Conservation (phyloP, 2,888 invertebrate genomes). For the Drosophila robusta region DNA sequence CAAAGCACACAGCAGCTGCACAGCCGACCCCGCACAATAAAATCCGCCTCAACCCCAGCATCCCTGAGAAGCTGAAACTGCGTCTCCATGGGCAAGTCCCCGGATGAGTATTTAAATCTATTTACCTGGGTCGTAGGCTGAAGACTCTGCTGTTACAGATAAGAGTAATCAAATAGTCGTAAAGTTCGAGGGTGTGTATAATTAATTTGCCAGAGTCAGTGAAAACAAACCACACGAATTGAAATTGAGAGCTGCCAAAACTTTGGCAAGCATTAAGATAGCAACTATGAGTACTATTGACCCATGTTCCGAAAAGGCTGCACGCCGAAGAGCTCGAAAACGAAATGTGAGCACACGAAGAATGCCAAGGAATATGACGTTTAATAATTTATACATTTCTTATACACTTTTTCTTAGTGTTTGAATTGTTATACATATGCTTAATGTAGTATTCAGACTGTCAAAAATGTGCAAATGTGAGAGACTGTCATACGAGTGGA, state of each 20-base stretch:
- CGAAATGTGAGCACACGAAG: background rate
- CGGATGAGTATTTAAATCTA: constrained; percentile 64
- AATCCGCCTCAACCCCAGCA: background rate
- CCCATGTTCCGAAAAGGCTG: constrained; percentile 16
- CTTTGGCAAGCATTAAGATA: constrained; percentile 45
- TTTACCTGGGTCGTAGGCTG: constrained; percentile 51
- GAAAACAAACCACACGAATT: constrained; percentile 49
- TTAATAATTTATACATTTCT: too few relatives aligned
- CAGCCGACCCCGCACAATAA: constrained; percentile 18
- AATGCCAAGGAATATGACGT: too few relatives aligned
- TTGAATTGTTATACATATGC: too few relatives aligned
- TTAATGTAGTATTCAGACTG: too few relatives aligned
- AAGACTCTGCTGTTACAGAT: constrained; percentile 26
- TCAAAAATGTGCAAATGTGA: background rate
- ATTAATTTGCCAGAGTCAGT: constrained; percentile 62
- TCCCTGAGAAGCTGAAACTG: constrained; percentile 4
- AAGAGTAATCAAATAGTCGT: constrained; percentile 59
- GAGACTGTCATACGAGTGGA: too few relatives aligned
- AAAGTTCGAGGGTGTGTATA: constrained; percentile 67
- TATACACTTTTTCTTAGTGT: too few relatives aligned
- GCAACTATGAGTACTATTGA: constrained; percentile 19
- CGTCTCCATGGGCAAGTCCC: constrained; percentile 29
- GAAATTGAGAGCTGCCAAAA: constrained; percentile 54
- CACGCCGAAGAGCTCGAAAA: background rate
- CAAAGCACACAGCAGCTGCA: constrained; percentile 18